Evolutionary conservation across 2,113 vertebrate genomes (phyloP), one percentile per base, ranked within the genome.

Genomic region (Oryzias curvinotus): DNA sequence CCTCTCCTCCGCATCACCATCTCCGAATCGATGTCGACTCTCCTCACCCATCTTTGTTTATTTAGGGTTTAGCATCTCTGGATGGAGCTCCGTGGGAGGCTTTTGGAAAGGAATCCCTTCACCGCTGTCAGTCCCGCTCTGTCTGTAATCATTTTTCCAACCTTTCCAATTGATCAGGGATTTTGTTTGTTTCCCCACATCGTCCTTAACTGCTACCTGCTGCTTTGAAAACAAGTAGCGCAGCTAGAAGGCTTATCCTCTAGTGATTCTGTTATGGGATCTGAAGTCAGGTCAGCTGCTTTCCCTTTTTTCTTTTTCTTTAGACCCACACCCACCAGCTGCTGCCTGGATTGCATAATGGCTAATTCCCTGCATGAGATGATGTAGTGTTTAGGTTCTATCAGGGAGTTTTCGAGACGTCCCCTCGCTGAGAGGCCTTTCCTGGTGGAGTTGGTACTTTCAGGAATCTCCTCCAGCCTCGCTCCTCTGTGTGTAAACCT

Each of bases 161-260:
- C 57, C 52, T 46, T 64, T 56, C 58, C 44, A 70, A 83, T 73
- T 21, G 72, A 83, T 86, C 82, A 87, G 85, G 84, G 85, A 87
- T 28, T 56, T 13, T 44, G 26, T 68, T 58, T 47, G 60, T 52
- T 30, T 52, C 75, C 68, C 71, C 57, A 3, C 71, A 30, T 65
- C 61, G 58, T 73, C 16, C 23, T 55, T 56, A 58, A 59, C 52
- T 21, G 52, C 75, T 55, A 52, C 46, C 52, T 55, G 68, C 80
- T 60, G 46, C 71, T 67, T 54, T 54, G 21, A 48, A 19, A 65
- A 56, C 10, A 45, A 80, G 65, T 46, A 55, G 66, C 58, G 28
- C 25, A 4, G 46, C 61, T 71, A 43, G 71, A 53, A 68, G 26
- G 56, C 66, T 67, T 63, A 23, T 72, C 65, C 69, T 68, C 71